Evolutionary conservation across 2,113 vertebrate genomes (phyloP), one percentile per base, ranked within the genome.

Genomic region (Oplegnathus fasciatus): DNA sequence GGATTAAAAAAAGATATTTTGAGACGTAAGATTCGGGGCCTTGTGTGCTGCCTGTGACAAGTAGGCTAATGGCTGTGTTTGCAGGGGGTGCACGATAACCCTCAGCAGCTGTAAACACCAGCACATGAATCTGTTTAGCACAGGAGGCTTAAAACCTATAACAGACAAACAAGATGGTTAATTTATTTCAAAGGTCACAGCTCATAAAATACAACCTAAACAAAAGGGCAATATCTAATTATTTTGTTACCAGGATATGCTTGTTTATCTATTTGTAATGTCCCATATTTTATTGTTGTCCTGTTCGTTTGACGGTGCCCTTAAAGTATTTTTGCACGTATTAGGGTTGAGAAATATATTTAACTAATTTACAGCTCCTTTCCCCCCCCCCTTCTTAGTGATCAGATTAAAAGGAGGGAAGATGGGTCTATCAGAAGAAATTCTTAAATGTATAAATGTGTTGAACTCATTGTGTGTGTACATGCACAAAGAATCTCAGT

Each of bases 41-140:
- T 92, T 87, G 48, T 72, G 78, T 78, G 54, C 72, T 70, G 68
- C 75, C 82, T 89, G 52, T 87, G 83, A 85, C 26, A 74, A 75
- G 75, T 4, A 65, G 64, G 64, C 75, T 83, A 78, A 46, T 70
- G 52, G 66, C 44, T 58, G 48, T 70, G 61, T 85, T 78, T 82
- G 77, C 76, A 66, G 34, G 11, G 67, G 67, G 14, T 68, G 4
- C 73, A 75, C 11, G 2, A 6, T 40, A 73, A 78, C 54, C 48
- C 58, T 70, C 68, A 78, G 71, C 76, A 79, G 83, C 44, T 90
- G 82, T 73, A 79, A 82, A 88, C 69, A 82, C 54, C 68, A 78
- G 69, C 80, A 75, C 46, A 80, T 71, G 28, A 86, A 83, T 73
- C 70, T 32, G 52, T 66, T 75, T 18, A 68, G 5, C 77, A 80